Evolutionary conservation across 2,113 vertebrate genomes (phyloP).

Genomic region (Actenoides lindsayi): DNA sequence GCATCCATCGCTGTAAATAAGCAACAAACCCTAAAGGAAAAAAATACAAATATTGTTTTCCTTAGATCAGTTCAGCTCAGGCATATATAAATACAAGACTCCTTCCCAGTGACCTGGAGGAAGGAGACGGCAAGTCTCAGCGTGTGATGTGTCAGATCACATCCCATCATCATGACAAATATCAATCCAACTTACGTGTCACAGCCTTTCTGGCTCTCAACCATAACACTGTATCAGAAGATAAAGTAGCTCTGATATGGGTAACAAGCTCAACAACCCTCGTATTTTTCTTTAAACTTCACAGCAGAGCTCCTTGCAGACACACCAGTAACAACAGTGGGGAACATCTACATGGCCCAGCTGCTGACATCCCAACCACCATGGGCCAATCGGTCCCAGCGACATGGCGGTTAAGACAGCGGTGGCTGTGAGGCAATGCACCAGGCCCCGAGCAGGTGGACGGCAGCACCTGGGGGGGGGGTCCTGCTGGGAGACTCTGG

Average conservation of each 20-base stretch:
- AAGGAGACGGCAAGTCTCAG: neutral
- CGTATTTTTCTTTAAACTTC: neutral
- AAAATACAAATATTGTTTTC: neutral
- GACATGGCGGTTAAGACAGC: neutral
- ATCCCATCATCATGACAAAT: neutral
- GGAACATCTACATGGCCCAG: neutral
- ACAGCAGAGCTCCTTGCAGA: neutral
- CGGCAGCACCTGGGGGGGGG: neutral
- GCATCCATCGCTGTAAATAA: neutral
- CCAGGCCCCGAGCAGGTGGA: neutral
- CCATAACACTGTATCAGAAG: neutral
- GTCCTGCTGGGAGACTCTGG: too few relatives aligned
- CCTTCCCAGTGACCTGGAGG: neutral
- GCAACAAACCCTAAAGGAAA: neutral
- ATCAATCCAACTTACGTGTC: neutral
- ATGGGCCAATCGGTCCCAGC: rapidly evolving
- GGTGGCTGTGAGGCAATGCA: neutral
- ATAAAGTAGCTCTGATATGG: neutral
- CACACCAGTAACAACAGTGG: neutral
- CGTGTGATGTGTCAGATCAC: neutral
- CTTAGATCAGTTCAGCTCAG: neutral
- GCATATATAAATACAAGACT: neutral
- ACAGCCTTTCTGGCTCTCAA: neutral
- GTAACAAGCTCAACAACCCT: rapidly evolving
- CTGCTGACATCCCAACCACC: neutral